Base-by-base conservation (phyloP, 1,140 invertebrate species). In the Chrysopa pallens region DNA sequence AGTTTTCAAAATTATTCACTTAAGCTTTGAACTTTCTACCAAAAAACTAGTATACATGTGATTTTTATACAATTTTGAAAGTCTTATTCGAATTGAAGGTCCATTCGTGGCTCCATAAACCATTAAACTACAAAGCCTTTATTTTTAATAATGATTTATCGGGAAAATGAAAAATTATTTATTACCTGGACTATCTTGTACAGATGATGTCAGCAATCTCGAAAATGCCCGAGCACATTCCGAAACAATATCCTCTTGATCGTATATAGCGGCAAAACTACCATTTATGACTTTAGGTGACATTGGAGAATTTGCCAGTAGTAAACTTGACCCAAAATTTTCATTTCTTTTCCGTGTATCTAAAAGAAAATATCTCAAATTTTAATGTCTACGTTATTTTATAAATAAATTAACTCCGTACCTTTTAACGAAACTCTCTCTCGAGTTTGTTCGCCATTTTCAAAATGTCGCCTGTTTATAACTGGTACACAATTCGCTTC, bases 201-300 rank as follows among this genome's bases (percentile, higher is more conserved):
- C n/a, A 71, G 67, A 45, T 78, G 70, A 53, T 78, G 66, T 47
- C 74, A 69, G 17, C 31, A 80, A 54, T 48, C 75, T 72, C 14
- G 72, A 72, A 49, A 81, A 75, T n/a, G 74, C 77, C 52, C 74
- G 76, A 40, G 78, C 78, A 58, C 80, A 85, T 46, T 84, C 84
- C 14, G 76, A 76, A 39, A 91, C 68, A 11, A 87, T 72, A 51
- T 89, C 84, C 41, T 77, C 80, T 29, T 84, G 83, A 55, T 97
- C 91, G 54, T 92, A 91, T 45, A 97, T 83, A 6, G 91, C 92
- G 0, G 85, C 91, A 63, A 93, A 96, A 48, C 87, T 94, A 1
- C 89, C 93, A 53, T 96, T 95, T 6, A 96, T 87, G 13, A 98
- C 85, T 66, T 96, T 96, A 0, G 93, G 92, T 17, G 90, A 94